Evolutionary conservation across 2,797 vertebrate species (phyloP), one percentile per base, ranked within the genome.

Genomic region (Tamandua tetradactyla): DNA sequence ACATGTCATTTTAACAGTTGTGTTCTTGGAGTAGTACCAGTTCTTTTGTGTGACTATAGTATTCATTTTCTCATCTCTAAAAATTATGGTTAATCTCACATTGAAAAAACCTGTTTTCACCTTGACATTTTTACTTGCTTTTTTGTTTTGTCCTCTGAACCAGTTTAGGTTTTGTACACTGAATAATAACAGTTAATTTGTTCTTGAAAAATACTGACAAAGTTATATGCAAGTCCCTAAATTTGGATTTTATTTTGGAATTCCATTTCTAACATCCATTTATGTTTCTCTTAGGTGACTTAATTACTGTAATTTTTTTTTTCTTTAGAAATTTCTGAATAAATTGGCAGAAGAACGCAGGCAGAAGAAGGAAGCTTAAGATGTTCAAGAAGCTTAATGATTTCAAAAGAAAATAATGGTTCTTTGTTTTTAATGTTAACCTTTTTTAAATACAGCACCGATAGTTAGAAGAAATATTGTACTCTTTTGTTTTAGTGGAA

Each of bases 271-370:
- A 32, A 5, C 5, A 82, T 69, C 49, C 3, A 59, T 68, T 82
- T 92, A 59, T 23, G 13, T 94, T 91, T 94, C 25, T 95, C 8
- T 82, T 64, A 18, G 42, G 18, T 95, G 62, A 93, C 61, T 95
- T 94, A 90, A 79, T 92, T 35, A 5, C 68, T 94, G 1, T 89
- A 80, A 91, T 81, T 89, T 22, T 84, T 13, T 91, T 83, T 92
- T 85, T 68, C 94, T 92, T 27, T 96, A 98, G 98, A 98, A 98
- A 98, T 98, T 98, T 97, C 98, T 98, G 98, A 98, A 98, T 97
- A 98, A 98, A 98, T 98, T 98, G 98, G 98, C 98, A 94, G 98
- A 98, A 98, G 98, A 98, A 88, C 97, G 98, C 97, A 98, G 98
- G 27, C 98, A 98, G 98, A 98, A 98, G 97, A 98, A 98, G 90